Evolutionary conservation across 1,140 invertebrate species (phyloP), one percentile per base, ranked within the genome.

Genomic region (Papilio polyxenes): DNA sequence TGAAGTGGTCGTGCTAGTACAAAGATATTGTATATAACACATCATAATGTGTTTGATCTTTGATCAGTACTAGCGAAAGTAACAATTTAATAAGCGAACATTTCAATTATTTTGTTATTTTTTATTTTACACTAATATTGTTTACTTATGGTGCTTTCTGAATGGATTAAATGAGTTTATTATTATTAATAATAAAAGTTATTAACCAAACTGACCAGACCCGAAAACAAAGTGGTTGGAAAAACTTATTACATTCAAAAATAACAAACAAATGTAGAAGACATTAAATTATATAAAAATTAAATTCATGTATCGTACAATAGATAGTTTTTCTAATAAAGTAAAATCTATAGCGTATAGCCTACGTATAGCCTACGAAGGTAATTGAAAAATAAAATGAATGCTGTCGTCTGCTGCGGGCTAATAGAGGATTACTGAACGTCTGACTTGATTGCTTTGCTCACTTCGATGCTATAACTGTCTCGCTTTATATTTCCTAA

Each of bases 351-450:
- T 72, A 72, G 11, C 65, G 13, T 15, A 72, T 72, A n/a, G n/a
- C n/a, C n/a, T n/a, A n/a, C n/a, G n/a, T 31, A 72, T 31, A 72
- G 23, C 65, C 65, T 72, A 72, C 65, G 65, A 72, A 31, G 65
- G 65, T 72, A 72, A 72, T 72, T 72, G 65, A 72, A 72, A 72
- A 72, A 31, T 72, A 72, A 72, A 72, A 72, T 37, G 65, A 31
- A 37, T 72, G 13, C 65, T 23, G 23, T 31, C 65, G 23, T 72
- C 65, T 72, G 13, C 23, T 69, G 13, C 65, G 65, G 40, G 65
- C 65, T 72, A 72, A 72, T 72, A 72, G 65, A 40, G 65, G 65
- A 72, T 72, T 72, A 72, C 65, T 72, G n/a, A 37, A 40, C 31
- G 65, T 72, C 65, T 15, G 23, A 31, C 20, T 65, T 65, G 62